Evolutionary conservation across 1,140 invertebrate genomes (phyloP).

Genomic region (Cryptotermes secundus): DNA sequence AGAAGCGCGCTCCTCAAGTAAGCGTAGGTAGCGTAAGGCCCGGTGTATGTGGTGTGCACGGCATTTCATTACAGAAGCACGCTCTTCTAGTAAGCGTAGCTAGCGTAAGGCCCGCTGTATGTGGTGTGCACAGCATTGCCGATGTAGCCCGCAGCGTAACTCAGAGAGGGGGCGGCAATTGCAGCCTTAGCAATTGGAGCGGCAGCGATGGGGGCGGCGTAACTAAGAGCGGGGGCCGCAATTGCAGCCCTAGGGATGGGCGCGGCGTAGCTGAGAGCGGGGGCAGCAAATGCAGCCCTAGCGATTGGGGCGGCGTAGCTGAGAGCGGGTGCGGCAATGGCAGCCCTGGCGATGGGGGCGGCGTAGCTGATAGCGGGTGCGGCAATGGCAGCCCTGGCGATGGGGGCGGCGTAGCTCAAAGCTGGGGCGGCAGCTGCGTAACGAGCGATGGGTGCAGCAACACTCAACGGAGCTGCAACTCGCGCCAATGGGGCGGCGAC

Average conservation of each 20-base stretch:
- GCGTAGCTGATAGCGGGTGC: slow-evolving; percentile 7
- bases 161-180: slow-evolving; percentile 30
- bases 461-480: slow-evolving; percentile 30
- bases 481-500: slow-evolving; percentile 29
- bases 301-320: slow-evolving; percentile 25
- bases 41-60: too few relatives aligned
- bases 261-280: slow-evolving; percentile 30
- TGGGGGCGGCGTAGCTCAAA: slow-evolving; percentile 11
- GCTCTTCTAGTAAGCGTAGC: background rate
- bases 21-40: too few relatives aligned
- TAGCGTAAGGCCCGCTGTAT: background rate
- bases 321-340: slow-evolving; percentile 30
- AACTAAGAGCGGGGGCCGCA: slow-evolving; percentile 31
- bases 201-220: slow-evolving; percentile 29
- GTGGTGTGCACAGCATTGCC: background rate
- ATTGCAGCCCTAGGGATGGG: slow-evolving; percentile 26
- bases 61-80: too few relatives aligned
- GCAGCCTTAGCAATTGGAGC: slow-evolving; percentile 27
- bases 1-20: too few relatives aligned
- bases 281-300: slow-evolving; percentile 23
- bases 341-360: slow-evolving; percentile 33
- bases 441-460: slow-evolving; percentile 33
- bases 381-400: background rate
- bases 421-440: slow-evolving; percentile 13
- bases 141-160: slow-evolving; percentile 22